Base-by-base conservation (phyloP, 1,140 invertebrate species). In the Diplogasteroides magnus region DNA sequence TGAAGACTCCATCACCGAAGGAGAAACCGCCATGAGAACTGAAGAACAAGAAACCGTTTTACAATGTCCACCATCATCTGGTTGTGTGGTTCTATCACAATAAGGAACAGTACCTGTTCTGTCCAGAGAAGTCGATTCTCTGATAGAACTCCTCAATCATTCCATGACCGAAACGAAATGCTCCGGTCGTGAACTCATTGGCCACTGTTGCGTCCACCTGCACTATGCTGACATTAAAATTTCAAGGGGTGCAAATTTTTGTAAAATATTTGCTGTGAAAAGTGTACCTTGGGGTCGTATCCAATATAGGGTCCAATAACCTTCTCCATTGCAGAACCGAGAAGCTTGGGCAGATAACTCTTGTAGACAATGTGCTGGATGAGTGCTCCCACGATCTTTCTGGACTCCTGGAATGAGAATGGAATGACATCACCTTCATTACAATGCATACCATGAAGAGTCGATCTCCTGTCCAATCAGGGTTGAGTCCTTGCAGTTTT, bases 111-210 rank as follows among this genome's bases (percentile, higher is more conserved):
- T 48, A 48, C 37, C 37, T 74, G 60, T 74, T 74, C 19, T 64
- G 61, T 32, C 73, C 73, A 27, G 60, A 63, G 48, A 73, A 63
- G 60, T 73, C 71, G 14, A 75, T 31, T 37, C 74, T n/a, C 31
- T 67, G 63, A 71, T 75, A 75, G 71, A 69, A 73, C 31, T 75
- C 74, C 61, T 75, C 60, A 67, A 89, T 84, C 70, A 88, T 84
- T 55, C 86, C 86, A 76, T 89, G 88, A 2, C 88, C 88, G 77
- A 88, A 88, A 69, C 88, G 82, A 77, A 86, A 89, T 29, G 88
- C 89, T 48, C 88, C 88, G 2, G 88, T 85, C 0, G 87, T 85
- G 80, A 89, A 89, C 29, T 86, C 87, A 80, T 89, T 89, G n/a
- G 85, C 86, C 27, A 88, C 85, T 25, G 84, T 86, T 19, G 87